Evolutionary conservation across 2,113 vertebrate genomes (phyloP).

Genomic region (Smithornis capensis): DNA sequence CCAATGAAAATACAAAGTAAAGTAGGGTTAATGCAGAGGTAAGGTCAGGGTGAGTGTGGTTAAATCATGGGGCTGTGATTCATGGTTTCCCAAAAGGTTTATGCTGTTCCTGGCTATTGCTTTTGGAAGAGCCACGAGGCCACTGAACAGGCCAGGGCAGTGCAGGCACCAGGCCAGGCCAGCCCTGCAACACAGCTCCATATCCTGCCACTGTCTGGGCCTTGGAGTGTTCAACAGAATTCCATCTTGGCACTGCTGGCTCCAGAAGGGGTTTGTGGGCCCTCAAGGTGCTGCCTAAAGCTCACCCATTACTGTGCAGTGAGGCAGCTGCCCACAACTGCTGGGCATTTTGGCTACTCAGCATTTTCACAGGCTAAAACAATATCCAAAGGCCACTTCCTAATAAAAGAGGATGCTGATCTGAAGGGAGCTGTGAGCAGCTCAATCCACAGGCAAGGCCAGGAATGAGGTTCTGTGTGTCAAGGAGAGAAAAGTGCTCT

Average conservation of each 20-base stretch:
- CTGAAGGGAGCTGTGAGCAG: not conserved
- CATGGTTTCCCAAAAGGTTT: constrained; percentile 2
- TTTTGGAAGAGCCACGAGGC: not conserved
- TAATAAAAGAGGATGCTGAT: not conserved
- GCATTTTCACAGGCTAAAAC: not conserved
- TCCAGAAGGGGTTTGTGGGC: not conserved
- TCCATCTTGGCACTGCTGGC: not conserved
- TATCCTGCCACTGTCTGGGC: not conserved
- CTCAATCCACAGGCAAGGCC: not conserved
- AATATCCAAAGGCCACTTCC: not conserved
- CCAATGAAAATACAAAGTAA: not conserved
- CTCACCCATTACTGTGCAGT: not conserved
- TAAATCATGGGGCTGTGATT: not conserved
- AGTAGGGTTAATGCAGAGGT: not conserved
- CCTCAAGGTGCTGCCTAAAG: not conserved
- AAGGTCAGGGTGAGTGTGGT: not conserved
- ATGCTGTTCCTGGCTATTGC: not conserved
- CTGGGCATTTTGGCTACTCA: not conserved
- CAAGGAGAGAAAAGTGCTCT: not conserved
- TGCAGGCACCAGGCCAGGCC: not conserved
- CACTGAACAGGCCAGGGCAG: not conserved
- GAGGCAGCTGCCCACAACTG: not conserved
- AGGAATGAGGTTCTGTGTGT: not conserved
- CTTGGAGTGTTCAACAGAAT: not conserved
- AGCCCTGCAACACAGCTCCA: not conserved